Conservation (phyloP, 1,140 invertebrate species). For the Drosophila burlai region DNA sequence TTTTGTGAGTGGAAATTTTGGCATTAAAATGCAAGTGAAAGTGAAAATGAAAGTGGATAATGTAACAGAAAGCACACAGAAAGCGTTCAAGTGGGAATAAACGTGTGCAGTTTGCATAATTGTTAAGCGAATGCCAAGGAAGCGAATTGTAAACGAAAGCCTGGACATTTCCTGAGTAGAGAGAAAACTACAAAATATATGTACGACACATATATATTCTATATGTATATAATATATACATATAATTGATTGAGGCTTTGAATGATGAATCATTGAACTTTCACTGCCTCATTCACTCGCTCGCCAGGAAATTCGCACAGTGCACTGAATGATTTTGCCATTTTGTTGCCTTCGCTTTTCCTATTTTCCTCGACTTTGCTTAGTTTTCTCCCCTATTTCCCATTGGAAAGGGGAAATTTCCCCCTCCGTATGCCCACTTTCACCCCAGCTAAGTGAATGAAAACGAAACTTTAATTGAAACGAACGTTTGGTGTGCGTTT, state of each 20-base stretch:
- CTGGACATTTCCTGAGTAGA: too few species aligned
- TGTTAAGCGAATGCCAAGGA: background rate
- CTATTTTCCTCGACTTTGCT: constrained; percentile 14
- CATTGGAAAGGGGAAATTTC: background rate
- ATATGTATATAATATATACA: background rate
- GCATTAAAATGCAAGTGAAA: background rate
- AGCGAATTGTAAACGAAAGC: background rate
- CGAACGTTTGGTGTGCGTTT: constrained; percentile 70
- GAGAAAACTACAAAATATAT: background rate
- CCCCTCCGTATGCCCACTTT: background rate
- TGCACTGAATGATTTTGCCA: constrained; percentile 23
- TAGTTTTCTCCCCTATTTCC: background rate
- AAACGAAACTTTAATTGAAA: constrained; percentile 82
- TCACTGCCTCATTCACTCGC: background rate
- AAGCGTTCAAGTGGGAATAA: background rate
- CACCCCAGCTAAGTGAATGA: constrained; percentile 67
- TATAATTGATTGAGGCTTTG: background rate
- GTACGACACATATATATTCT: background rate
- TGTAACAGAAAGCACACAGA: background rate
- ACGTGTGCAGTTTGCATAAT: background rate
- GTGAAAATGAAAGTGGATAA: background rate
- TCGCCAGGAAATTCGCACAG: constrained; percentile 1
- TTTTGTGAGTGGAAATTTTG: background rate
- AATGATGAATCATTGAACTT: background rate
- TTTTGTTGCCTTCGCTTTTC: background rate